These are phyloP conservation scores for Caenorhabditis uteleia DNA, from an alignment of 2,888 invertebrate species.

Conservation along the genomic window DNA sequence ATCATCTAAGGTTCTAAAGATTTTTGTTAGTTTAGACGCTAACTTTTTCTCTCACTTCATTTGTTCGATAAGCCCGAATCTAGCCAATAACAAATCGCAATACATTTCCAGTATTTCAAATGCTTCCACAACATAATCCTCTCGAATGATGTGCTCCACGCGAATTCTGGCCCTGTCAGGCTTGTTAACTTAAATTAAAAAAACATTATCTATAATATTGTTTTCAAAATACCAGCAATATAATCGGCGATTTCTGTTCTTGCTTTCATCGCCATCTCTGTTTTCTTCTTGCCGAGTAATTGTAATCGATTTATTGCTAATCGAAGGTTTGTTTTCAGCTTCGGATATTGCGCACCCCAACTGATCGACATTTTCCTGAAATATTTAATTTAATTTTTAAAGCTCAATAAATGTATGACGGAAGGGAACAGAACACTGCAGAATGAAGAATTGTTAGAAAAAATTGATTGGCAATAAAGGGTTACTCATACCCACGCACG, in stretches of 20 bases:
- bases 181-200: conserved; percentile 70
- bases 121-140: conserved; percentile 96
- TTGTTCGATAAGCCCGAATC: conserved; percentile 94
- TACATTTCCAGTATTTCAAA: conserved; percentile 99
- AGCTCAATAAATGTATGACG: too few species aligned
- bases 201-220: background rate
- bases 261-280: conserved; percentile 92
- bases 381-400: too few species aligned
- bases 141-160: conserved; percentile 94
- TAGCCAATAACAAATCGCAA: conserved; percentile 91
- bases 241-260: conserved; percentile 97
- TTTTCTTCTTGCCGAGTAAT: conserved; percentile 93
- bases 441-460: conserved; percentile 1
- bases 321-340: conserved; percentile 92
- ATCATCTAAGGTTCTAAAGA: conserved; percentile 80
- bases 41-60: conserved; percentile 79
- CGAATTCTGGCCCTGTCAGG: conserved; percentile 84
- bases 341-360: conserved; percentile 87
- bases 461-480: background rate
- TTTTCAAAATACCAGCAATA: conserved; percentile 77
- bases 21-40: background rate
- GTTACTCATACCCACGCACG: background rate
- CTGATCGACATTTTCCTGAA: conserved; percentile 73
- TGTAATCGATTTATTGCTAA: conserved; percentile 91
- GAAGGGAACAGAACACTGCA: too few species aligned